Conservation (phyloP, 1,140 invertebrate genomes). For the Hycleus cichorii region DNA sequence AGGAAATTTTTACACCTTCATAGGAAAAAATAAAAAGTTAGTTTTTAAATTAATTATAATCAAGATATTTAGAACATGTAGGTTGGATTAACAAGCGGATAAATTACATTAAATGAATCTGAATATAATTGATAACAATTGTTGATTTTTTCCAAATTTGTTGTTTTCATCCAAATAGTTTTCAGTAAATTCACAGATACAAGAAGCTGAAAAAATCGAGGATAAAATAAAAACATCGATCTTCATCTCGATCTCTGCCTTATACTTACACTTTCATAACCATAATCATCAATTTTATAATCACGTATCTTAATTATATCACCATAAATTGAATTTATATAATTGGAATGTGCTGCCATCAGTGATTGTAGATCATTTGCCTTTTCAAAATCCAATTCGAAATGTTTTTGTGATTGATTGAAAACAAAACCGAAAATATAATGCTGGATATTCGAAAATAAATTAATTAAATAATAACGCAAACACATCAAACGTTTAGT, state of each 20-base stretch:
- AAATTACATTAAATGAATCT: conserved; percentile 16
- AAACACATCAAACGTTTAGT: conserved; percentile 49
- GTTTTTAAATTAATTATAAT: neutral
- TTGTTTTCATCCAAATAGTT: conserved; percentile 22
- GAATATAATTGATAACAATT: conserved; percentile 19
- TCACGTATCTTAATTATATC: conserved; percentile 17
- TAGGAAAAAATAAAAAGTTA: no score
- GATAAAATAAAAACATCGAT: neutral
- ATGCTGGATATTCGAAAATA: conserved; percentile 54
- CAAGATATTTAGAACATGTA: neutral
- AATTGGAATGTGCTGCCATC: conserved; percentile 28
- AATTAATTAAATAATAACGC: conserved; percentile 53
- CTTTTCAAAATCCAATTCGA: conserved; percentile 33
- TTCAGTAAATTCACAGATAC: conserved; percentile 22
- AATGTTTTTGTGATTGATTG: conserved; percentile 21
- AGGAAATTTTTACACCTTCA: no score
- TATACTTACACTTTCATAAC: conserved; percentile 17
- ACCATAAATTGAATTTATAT: conserved; percentile 23
- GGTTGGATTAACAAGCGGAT: conserved; percentile 19
- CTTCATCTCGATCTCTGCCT: no score
- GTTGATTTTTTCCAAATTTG: conserved; percentile 14
- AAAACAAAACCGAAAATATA: conserved; percentile 58
- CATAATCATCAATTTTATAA: conserved; percentile 11
- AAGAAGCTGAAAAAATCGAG: conserved; percentile 17
- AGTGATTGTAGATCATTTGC: conserved; percentile 32